Percentiles rank a stretch among this genome's conserved stretches.
These are phyloP conservation scores for Theonella swinhoei DNA, from an alignment of 37 sponge, comb jelly and placozoan genomes.

Conservation along the genomic window DNA sequence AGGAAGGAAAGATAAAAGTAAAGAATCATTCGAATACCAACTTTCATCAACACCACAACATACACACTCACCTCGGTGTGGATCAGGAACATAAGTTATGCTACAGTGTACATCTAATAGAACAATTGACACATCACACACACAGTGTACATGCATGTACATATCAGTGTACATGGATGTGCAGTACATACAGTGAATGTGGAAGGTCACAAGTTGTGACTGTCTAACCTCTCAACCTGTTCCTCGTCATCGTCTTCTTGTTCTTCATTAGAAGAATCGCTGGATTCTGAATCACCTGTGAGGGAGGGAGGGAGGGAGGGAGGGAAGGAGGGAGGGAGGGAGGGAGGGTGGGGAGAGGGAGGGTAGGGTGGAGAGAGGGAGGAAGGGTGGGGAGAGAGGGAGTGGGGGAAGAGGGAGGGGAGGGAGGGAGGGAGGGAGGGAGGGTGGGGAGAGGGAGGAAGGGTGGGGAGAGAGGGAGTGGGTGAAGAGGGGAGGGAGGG, in stretches of 20 bases:
- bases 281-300: no score
- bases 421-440: background rate
- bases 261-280: background rate
- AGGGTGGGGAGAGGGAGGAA: no score
- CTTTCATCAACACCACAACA: no score
- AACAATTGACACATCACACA: background rate
- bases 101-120: background rate
- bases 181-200: background rate
- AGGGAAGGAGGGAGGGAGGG: background rate
- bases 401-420: no score
- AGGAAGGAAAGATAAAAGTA: background rate
- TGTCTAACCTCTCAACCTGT: background rate
- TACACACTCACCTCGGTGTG: no score
- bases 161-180: background rate
- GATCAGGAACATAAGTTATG: background rate
- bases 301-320: background rate
- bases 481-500: no score
- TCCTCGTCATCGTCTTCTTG: background rate
- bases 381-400: no score
- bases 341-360: no score
- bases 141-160: background rate
- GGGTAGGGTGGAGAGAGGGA: no score
- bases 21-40: background rate
- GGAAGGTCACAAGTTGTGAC: background rate
- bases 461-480: no score